Conservation (phyloP, 2,888 invertebrate species). For the Philonicus albiceps region DNA sequence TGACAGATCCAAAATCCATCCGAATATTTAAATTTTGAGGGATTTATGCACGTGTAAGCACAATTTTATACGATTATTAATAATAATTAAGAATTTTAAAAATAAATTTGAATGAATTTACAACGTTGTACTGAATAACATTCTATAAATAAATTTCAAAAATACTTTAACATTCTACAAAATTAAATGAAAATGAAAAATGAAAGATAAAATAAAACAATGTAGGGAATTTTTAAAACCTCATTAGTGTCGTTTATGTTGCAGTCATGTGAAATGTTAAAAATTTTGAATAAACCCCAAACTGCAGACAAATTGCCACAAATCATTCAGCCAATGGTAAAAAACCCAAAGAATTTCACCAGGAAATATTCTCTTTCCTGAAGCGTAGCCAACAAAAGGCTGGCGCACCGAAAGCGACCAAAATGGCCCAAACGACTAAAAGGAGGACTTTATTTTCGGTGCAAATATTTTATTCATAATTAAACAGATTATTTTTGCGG, state of each 20-base stretch:
- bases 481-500: conserved; percentile 7
- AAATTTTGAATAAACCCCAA: neutral
- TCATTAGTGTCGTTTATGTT: neutral
- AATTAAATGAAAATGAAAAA: neutral
- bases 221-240: neutral
- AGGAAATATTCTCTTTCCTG: neutral
- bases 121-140: neutral
- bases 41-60: no score
- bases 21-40: no score
- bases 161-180: neutral
- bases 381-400: neutral
- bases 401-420: neutral
- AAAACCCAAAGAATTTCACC: neutral
- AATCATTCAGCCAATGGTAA: neutral
- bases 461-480: conserved; percentile 8
- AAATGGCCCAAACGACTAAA: neutral
- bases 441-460: neutral
- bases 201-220: neutral
- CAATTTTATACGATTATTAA: no score
- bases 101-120: neutral
- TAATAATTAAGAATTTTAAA: neutral
- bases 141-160: neutral
- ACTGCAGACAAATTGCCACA: neutral
- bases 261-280: neutral
- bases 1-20: no score